Base-by-base conservation (phyloP, 2,888 invertebrate species). In the Germaria angustata region DNA sequence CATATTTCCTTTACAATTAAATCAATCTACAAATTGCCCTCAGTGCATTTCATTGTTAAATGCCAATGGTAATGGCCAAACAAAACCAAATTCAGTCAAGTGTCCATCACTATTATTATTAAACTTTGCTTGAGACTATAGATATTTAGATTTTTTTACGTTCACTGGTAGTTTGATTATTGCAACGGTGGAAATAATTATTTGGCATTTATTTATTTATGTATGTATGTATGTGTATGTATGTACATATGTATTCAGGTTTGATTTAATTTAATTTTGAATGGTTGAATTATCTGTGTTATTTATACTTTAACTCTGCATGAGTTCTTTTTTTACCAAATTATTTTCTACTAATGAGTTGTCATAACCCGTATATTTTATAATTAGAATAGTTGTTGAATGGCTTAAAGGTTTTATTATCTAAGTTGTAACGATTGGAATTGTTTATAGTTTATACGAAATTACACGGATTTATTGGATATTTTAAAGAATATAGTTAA, bases 1-100 rank as follows among this genome's bases (percentile, higher is more conserved):
- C n/a, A n/a, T n/a, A 66, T 77, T 72, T 72, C 72, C 61, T 59
- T 71, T 76, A 72, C 72, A 81, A 72, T 77, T 77, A 53, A 17
- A 46, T 77, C 44, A 55, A 46, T 44, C 17, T 65, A 44, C n/a
- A n/a, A n/a, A n/a, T 49, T 61, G 53, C 34, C 65, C 41, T 24
- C 69, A 55, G 34, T 36, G 39, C 39, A 55, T 1, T n/a, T 46
- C 17, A 20, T 17, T 46, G 44, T 7, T 46, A 49, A 11, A 22
- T 24, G 49, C 5, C 28, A 20, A 20, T 17, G 5, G 11, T 20
- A 20, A 9, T 5, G 24, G 9, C 20, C 7, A 46, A 41, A 69
- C 3, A 59, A 68, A 61, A 66, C 59, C 73, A 63, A 75, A 73
- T 80, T 76, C 71, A 72, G 44, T 61, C 36, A 76, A 81, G 75